Evolutionary conservation across 2,113 vertebrate genomes (phyloP).

Genomic region (Notechis scutatus): DNA sequence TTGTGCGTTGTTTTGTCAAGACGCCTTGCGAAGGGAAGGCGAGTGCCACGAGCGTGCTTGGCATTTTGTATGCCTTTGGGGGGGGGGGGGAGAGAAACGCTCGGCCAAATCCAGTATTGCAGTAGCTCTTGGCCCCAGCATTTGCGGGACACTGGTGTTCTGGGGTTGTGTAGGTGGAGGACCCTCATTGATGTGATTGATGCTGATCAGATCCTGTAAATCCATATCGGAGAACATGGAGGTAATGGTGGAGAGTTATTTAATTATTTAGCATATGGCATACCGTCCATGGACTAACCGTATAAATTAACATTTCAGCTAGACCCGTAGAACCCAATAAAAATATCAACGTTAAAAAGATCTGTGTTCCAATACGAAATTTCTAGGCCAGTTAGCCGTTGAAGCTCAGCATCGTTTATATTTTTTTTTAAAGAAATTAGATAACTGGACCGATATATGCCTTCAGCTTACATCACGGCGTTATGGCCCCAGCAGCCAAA

Average conservation of each 20-base stretch:
- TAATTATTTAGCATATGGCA: not conserved
- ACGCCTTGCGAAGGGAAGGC: not conserved
- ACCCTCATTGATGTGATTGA: not conserved
- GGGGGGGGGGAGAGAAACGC: not conserved
- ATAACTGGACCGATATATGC: too few species aligned
- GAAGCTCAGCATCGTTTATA: too few species aligned
- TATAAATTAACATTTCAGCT: too few species aligned
- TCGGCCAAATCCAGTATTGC: not conserved
- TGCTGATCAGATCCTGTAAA: not conserved
- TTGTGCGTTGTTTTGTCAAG: not conserved
- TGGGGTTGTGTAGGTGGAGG: not conserved
- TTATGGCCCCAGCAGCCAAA: too few species aligned
- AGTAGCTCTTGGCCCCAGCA: not conserved
- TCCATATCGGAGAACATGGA: not conserved
- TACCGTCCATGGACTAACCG: too few species aligned
- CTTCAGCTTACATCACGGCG: too few species aligned
- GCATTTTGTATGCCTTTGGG: not conserved
- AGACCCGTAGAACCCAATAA: too few species aligned
- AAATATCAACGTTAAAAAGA: too few species aligned
- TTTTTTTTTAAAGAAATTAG: too few species aligned
- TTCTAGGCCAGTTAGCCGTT: too few species aligned
- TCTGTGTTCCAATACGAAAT: too few species aligned
- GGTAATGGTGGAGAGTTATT: not conserved
- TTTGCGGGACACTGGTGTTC: not conserved
- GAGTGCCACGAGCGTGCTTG: not conserved